phyloP scores from a whole-genome alignment of 2,113 vertebrate species.

The Malurus melanocephalus region DNA sequence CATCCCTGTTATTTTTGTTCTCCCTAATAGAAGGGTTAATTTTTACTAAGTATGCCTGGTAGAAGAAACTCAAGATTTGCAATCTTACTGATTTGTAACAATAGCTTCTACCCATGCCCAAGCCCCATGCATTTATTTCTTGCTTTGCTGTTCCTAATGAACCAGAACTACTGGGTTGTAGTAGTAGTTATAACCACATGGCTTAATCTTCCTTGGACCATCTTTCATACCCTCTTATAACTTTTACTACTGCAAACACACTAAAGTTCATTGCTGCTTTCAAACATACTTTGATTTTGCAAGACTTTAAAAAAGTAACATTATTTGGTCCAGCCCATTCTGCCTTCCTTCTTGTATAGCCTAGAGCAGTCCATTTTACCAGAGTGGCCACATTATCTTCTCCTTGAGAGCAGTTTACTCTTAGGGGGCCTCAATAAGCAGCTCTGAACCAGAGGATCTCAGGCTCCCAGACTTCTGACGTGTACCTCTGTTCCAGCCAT shows the following conservation, averaged over 20 bases:
- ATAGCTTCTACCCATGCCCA: neutral
- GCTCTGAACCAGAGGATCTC: neutral
- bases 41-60: neutral
- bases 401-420: rapidly evolving
- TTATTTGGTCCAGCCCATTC: neutral
- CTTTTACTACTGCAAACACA: neutral
- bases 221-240: neutral
- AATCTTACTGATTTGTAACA: neutral
- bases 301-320: neutral
- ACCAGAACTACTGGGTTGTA: neutral
- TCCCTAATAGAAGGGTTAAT: neutral
- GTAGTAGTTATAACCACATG: neutral
- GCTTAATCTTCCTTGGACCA: neutral
- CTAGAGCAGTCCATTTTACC: neutral
- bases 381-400: neutral
- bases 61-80: neutral
- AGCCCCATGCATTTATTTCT: neutral
- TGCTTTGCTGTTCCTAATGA: neutral
- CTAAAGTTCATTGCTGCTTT: neutral
- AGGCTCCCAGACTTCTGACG: neutral
- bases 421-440: neutral
- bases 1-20: neutral
- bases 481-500: neutral
- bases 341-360: neutral
- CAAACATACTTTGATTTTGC: neutral